Percentiles rank a stretch among this genome's conserved stretches.
phyloP scores from a whole-genome alignment of 1,140 invertebrate genomes.

The Choristoneura fumiferana region DNA sequence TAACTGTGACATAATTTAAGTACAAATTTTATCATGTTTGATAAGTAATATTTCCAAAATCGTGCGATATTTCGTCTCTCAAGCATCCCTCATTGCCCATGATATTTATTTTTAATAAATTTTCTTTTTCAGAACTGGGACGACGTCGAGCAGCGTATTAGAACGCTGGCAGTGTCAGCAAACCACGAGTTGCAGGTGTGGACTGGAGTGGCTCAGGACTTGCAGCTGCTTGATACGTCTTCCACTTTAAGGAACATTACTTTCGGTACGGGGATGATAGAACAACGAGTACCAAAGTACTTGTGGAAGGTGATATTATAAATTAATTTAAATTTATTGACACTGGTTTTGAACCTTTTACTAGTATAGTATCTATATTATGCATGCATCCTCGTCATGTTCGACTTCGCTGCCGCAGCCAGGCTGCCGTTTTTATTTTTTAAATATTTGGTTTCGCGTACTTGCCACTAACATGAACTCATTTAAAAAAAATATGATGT shows the following conservation, averaged over 20 bases:
- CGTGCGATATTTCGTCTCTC: too few relatives aligned
- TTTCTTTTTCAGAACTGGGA: constrained; percentile 56
- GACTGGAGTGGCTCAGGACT: constrained; percentile 40
- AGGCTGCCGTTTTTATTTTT: too few relatives aligned
- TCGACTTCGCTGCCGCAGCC: too few relatives aligned
- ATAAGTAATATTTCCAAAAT: too few relatives aligned
- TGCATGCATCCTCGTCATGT: background rate
- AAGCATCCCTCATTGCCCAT: too few relatives aligned
- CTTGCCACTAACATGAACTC: too few relatives aligned
- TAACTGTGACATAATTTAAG: too few relatives aligned
- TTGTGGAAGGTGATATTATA: constrained; percentile 57
- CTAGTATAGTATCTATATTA: background rate
- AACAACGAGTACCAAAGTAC: constrained; percentile 42
- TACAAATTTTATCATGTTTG: too few relatives aligned
- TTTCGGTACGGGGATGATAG: background rate
- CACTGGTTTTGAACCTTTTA: too few relatives aligned
- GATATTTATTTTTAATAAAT: too few relatives aligned
- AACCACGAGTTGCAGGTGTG: constrained; percentile 35
- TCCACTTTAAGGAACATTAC: background rate
- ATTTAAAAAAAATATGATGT: too few relatives aligned
- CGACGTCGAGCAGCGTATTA: constrained; percentile 46
- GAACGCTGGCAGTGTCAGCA: constrained; percentile 33
- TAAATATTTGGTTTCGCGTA: too few relatives aligned
- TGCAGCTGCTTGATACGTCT: constrained; percentile 25
- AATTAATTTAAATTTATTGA: background rate